Conservation (phyloP, 2,888 invertebrate species). For the Achlya flavicornis region DNA sequence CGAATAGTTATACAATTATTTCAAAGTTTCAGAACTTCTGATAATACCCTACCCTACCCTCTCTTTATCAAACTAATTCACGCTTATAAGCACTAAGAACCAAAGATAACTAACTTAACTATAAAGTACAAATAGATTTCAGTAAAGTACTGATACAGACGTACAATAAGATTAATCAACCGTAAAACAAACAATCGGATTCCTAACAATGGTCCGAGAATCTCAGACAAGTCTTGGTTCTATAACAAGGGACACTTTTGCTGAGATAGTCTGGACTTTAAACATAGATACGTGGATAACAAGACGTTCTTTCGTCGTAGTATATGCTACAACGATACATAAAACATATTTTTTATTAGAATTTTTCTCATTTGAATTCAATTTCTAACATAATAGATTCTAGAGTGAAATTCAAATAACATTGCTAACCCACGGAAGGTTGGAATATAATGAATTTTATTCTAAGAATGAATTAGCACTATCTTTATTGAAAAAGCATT, state of each 20-base stretch:
- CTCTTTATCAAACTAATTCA: background rate
- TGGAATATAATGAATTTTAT: background rate
- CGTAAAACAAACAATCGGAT: conserved; percentile 4
- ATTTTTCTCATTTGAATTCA: background rate
- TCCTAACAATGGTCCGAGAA: background rate
- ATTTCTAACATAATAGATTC: background rate
- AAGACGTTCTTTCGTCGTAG: background rate
- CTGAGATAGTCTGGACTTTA: conserved; percentile 6
- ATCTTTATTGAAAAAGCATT: background rate
- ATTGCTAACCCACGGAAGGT: background rate
- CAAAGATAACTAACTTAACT: background rate
- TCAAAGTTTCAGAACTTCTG: background rate
- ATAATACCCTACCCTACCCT: background rate
- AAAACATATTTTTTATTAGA: background rate
- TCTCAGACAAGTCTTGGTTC: background rate
- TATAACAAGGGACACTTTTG: conserved; percentile 7
- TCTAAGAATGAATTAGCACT: background rate
- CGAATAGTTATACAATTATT: background rate
- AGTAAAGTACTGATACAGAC: background rate
- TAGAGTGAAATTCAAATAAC: background rate
- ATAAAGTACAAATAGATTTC: background rate
- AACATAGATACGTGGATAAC: background rate
- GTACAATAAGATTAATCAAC: conserved; percentile 7
- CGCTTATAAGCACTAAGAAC: background rate
- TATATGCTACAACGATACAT: background rate